Evolutionary conservation across 1,140 invertebrate species (phyloP).

Genomic region (Hyles vespertilio): DNA sequence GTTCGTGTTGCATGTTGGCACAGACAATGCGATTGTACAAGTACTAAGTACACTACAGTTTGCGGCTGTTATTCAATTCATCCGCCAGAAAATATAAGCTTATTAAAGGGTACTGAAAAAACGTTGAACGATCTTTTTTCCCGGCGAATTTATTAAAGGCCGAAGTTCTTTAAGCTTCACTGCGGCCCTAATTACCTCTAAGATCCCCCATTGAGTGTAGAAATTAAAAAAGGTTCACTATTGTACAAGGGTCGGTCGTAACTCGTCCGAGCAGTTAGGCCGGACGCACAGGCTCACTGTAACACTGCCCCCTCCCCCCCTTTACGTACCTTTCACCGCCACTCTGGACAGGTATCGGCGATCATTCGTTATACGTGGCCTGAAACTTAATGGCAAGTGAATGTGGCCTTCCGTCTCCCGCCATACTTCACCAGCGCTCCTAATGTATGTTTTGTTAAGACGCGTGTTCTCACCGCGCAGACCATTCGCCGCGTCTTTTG

Average conservation of each 20-base stretch:
- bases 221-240: slow-evolving; percentile 9
- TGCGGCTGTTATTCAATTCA: too few relatives aligned
- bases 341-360: slow-evolving; percentile 7
- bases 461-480: not conserved
- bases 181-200: too few relatives aligned
- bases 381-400: slow-evolving; percentile 17
- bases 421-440: slow-evolving; percentile 1
- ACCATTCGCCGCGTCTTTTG: slow-evolving; percentile 13
- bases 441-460: not conserved
- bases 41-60: too few relatives aligned
- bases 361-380: slow-evolving; percentile 12
- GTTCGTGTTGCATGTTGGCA: too few relatives aligned
- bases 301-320: not conserved
- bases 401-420: not conserved
- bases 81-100: too few relatives aligned
- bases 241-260: slow-evolving; percentile 9
- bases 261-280: slow-evolving; percentile 3
- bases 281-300: not conserved
- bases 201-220: not conserved
- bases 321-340: not conserved
- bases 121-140: too few relatives aligned
- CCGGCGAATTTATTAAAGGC: too few relatives aligned
- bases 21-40: too few relatives aligned
- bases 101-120: too few relatives aligned
- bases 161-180: too few relatives aligned